Conservation (phyloP, 1,140 invertebrate genomes). For the Tigriopus japonicus region DNA sequence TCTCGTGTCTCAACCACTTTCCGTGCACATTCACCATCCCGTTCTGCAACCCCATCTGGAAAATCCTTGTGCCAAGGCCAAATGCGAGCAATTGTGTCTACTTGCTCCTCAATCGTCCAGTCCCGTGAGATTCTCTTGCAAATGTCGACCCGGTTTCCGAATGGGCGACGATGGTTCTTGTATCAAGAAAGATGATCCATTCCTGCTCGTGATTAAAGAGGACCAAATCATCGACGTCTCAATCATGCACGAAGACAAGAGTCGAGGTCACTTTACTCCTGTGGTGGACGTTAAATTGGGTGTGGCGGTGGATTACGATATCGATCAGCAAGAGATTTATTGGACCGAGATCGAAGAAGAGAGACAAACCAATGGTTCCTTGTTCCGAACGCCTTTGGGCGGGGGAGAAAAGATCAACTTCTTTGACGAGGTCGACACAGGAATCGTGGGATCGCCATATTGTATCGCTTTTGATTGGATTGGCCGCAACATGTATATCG, state of each 20-base stretch:
- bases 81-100: conserved; percentile 79
- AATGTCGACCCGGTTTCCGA: conserved; percentile 73
- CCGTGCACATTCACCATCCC: conserved; percentile 82
- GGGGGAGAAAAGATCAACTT: conserved; percentile 73
- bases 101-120: conserved; percentile 35
- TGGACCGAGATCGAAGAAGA: conserved; percentile 40
- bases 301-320: conserved; percentile 74
- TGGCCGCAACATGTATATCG: conserved; percentile 81
- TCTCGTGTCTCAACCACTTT: conserved; percentile 77
- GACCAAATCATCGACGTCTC: conserved; percentile 69
- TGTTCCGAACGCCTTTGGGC: conserved; percentile 60
- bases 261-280: conserved; percentile 55
- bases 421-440: conserved; percentile 42
- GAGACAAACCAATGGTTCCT: conserved; percentile 46
- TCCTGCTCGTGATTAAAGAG: conserved; percentile 74
- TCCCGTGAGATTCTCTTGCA: conserved; percentile 56
- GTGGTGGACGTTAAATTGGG: conserved; percentile 78
- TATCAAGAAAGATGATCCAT: conserved; percentile 57
- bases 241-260: conserved; percentile 44
- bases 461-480: conserved; percentile 90
- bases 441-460: conserved; percentile 72
- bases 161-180: conserved; percentile 46
- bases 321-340: conserved; percentile 41
- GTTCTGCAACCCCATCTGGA: conserved; percentile 54
- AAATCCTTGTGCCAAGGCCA: conserved; percentile 58